These are phyloP conservation scores for Polyergus mexicanus DNA, from an alignment of 1,140 invertebrate species.

Conservation along the genomic window DNA sequence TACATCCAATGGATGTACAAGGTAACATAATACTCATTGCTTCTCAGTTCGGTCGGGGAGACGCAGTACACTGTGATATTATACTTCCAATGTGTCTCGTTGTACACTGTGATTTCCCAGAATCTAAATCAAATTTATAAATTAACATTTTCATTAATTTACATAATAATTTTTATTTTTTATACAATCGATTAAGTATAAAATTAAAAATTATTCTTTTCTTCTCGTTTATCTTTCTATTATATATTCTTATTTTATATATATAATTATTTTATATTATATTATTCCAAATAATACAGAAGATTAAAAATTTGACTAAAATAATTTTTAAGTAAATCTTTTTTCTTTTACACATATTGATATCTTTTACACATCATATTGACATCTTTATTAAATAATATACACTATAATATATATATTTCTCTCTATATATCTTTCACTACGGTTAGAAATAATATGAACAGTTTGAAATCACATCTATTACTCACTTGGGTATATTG, in stretches of 20 bases:
- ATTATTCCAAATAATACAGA: not conserved
- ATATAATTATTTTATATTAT: not conserved
- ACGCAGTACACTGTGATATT: slow-evolving; percentile 91
- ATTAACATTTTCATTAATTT: not conserved
- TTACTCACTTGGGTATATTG: slow-evolving; percentile 91
- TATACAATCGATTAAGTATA: not conserved
- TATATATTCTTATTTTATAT: not conserved
- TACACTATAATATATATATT: too few species aligned
- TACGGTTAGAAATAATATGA: not conserved
- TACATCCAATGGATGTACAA: slow-evolving; percentile 98
- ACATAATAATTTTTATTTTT: not conserved
- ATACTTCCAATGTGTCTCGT: slow-evolving; percentile 85
- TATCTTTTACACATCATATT: too few species aligned
- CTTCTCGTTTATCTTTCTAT: not conserved
- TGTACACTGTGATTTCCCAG: slow-evolving; percentile 88
- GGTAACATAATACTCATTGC: slow-evolving; percentile 91
- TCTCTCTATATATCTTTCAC: too few species aligned
- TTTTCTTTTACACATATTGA: not conserved
- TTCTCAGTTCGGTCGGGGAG: slow-evolving; percentile 90
- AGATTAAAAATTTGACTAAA: not conserved
- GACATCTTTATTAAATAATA: not conserved
- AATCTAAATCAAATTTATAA: slow-evolving; percentile 84
- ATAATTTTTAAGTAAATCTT: not conserved
- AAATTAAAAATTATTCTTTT: not conserved
- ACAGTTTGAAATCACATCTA: not conserved